Percentiles rank a stretch among this genome's conserved stretches.
phyloP scores from a whole-genome alignment of 2,113 vertebrate species.

The Nerophis lumbriciformis region DNA sequence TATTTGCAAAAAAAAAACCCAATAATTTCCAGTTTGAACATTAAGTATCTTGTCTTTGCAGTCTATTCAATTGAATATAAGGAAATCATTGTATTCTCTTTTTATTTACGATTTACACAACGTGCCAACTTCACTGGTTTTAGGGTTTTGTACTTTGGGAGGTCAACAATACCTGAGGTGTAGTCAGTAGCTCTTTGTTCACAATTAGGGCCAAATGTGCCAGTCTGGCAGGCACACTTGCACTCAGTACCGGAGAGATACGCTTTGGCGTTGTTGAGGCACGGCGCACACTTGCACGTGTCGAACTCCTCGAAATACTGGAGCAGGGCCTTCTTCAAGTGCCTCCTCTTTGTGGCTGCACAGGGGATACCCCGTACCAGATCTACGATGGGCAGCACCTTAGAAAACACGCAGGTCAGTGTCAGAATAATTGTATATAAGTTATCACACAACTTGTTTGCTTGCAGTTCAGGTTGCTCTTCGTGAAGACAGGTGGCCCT shows the following conservation, averaged over 20 bases:
- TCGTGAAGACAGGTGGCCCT: too few species aligned
- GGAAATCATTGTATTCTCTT: too few species aligned
- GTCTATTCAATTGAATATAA: too few species aligned
- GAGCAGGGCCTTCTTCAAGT: slow-evolving; percentile 77
- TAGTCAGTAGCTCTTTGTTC: slow-evolving; percentile 73
- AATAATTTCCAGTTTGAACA: too few species aligned
- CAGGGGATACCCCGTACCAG: slow-evolving; percentile 81
- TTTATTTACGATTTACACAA: too few species aligned
- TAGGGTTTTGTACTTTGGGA: neutral
- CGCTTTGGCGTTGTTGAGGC: slow-evolving; percentile 79
- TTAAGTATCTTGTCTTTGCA: too few species aligned
- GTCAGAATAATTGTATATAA: too few species aligned
- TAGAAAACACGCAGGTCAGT: neutral
- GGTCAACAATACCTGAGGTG: slow-evolving; percentile 69
- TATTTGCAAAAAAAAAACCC: too few species aligned
- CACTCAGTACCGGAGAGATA: slow-evolving; percentile 79
- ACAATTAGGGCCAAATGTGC: slow-evolving; percentile 82
- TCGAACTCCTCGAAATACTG: slow-evolving; percentile 77
- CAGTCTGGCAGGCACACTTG: slow-evolving; percentile 81
- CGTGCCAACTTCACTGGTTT: too few species aligned
- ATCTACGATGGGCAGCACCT: slow-evolving; percentile 79
- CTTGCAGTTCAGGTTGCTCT: too few species aligned
- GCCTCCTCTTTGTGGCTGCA: slow-evolving; percentile 77
- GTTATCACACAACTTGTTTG: too few species aligned
- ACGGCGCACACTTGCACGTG: slow-evolving; percentile 79